Evolutionary conservation across 2,888 invertebrate genomes (phyloP).

Genomic region (Eupithecia inturbata): DNA sequence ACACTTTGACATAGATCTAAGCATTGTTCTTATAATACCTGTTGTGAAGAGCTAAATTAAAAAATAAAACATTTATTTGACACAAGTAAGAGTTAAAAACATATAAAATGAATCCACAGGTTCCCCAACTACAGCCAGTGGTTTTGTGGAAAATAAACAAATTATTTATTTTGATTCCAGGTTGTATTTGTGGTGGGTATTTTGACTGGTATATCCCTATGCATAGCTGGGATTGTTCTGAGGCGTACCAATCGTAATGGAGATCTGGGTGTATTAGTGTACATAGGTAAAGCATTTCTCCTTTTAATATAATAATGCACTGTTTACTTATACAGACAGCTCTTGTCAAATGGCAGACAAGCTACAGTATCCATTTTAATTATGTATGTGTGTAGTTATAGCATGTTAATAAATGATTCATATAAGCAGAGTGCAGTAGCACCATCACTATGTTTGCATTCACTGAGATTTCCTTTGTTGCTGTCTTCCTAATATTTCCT

Average conservation of each 20-base stretch:
- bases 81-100: too few species aligned
- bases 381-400: not conserved
- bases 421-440: not conserved
- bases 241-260: conserved; percentile 86
- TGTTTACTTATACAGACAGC: not conserved
- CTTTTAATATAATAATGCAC: not conserved
- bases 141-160: too few species aligned
- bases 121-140: too few species aligned
- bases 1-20: too few species aligned
- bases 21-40: too few species aligned
- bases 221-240: conserved; percentile 86
- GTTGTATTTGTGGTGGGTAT: conserved; percentile 87
- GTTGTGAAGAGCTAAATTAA: too few species aligned
- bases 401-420: not conserved
- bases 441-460: not conserved
- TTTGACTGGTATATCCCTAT: conserved; percentile 86
- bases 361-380: not conserved
- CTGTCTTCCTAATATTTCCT: not conserved
- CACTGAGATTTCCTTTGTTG: not conserved
- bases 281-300: conserved; percentile 80
- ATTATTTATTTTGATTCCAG: conserved; percentile 68
- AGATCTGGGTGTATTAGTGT: conserved; percentile 86
- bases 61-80: too few species aligned
- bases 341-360: not conserved
- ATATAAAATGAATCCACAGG: too few species aligned